Percentiles rank a stretch among this genome's conserved stretches.
These are phyloP conservation scores for Cordylochernes scorpioides DNA, from an alignment of 2,888 invertebrate genomes.

Conservation along the genomic window DNA sequence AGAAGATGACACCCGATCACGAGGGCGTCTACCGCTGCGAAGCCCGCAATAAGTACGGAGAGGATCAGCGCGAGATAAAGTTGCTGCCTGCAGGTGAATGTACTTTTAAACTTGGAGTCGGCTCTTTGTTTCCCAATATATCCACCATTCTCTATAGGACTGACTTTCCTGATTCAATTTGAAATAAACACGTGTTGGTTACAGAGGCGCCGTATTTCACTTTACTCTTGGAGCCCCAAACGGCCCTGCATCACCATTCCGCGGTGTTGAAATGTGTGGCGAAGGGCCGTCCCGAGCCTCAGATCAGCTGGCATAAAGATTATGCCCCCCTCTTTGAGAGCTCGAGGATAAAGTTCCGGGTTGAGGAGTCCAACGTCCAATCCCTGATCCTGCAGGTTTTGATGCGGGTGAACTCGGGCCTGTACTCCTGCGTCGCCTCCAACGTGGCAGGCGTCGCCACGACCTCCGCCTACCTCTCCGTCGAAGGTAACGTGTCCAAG, in stretches of 20 bases:
- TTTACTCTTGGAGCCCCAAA: conserved; percentile 57
- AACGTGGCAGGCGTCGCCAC: conserved; percentile 68
- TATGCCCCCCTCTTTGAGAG: conserved; percentile 76
- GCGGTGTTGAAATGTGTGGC: conserved; percentile 61
- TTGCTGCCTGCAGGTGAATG: conserved; percentile 49
- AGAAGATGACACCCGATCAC: conserved; percentile 66
- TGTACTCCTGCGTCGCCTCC: conserved; percentile 72
- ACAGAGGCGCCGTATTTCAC: conserved; percentile 65
- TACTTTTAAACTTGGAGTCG: no score
- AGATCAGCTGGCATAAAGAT: conserved; percentile 87
- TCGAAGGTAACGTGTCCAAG: conserved; percentile 28
- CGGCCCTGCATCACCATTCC: conserved; percentile 42
- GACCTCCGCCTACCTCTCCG: conserved; percentile 24
- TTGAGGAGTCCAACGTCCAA: conserved; percentile 56
- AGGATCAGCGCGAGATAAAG: conserved; percentile 61
- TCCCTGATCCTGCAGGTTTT: conserved; percentile 55
- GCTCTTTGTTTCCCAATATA: no score
- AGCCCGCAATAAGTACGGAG: conserved; percentile 77
- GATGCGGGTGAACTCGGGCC: conserved; percentile 58
- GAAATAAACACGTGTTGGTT: no score
- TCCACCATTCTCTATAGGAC: no score
- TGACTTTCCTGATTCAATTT: no score
- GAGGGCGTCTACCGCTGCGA: conserved; percentile 82
- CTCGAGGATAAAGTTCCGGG: conserved; percentile 54
- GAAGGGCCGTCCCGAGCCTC: conserved; percentile 66